Evolutionary conservation across 2,113 vertebrate genomes (phyloP).

Genomic region (Balaenoptera acutorostrata): DNA sequence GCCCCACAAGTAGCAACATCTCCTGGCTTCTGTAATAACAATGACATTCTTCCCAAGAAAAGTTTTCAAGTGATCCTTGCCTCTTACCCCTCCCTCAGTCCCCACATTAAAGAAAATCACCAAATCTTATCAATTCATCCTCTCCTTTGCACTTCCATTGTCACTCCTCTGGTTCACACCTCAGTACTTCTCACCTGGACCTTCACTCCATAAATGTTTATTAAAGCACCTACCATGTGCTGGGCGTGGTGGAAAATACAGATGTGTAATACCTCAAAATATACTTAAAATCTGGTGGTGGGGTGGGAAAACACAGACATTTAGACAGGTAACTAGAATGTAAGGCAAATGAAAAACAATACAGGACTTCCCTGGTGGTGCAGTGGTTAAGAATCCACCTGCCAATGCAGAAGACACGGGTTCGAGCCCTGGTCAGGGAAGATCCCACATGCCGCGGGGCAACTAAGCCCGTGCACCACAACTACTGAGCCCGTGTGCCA

Average conservation of each 20-base stretch:
- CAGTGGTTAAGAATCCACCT: no score
- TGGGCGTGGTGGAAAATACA: not conserved
- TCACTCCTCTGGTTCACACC: not conserved
- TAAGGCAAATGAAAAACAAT: not conserved
- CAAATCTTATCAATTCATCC: not conserved
- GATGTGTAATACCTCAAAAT: not conserved
- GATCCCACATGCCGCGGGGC: no score
- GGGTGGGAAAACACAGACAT: not conserved
- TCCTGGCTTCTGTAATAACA: not conserved
- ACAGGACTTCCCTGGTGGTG: not conserved
- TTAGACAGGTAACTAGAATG: not conserved
- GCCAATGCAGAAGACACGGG: no score
- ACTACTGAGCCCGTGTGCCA: no score
- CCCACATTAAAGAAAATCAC: not conserved
- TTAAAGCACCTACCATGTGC: not conserved
- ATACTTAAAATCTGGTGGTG: not conserved
- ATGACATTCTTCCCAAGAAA: not conserved
- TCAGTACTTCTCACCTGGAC: not conserved
- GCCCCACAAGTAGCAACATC: not conserved
- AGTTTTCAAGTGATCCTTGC: not conserved
- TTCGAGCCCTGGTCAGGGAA: no score
- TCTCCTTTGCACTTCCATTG: not conserved
- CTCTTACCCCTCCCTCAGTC: not conserved
- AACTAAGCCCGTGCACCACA: no score
- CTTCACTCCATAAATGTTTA: not conserved